Evolutionary conservation across 2,113 vertebrate species (phyloP), one percentile per base, ranked within the genome.

Genomic region (Centrocercus urophasianus): DNA sequence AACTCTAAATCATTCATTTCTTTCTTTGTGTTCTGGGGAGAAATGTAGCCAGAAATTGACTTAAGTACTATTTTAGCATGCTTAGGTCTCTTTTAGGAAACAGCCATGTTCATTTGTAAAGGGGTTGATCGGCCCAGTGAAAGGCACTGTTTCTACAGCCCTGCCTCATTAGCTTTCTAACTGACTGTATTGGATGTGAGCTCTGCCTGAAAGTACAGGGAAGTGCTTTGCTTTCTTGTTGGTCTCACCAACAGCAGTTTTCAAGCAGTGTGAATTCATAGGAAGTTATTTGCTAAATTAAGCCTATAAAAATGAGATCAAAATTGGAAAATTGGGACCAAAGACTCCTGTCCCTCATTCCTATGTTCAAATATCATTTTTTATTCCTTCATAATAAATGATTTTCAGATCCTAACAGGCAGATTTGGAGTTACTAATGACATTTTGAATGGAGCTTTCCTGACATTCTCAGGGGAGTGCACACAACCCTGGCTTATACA

Each of bases 111-210:
- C 74, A 73, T 91, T 91, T 90, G 64, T 81, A 88, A 92, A 83
- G 77, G 40, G 32, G 75, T 45, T 92, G 92, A 92, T 91, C 88
- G 75, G 72, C 43, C 40, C 60, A 25, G 75, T 83, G 82, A 85
- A 92, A 94, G 83, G 66, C 92, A 38, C 72, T 94, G 83, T 91
- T 90, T 93, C 88, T 93, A 66, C 89, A 90, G 93, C 69, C 73
- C 69, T 90, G 78, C 90, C 79, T 93, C 88, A 75, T 93, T 93
- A 95, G 83, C 43, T 95, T 89, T 87, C 90, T 87, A 90, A 95
- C 74, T 67, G 93, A 64, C 74, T 93, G 80, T 88, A 67, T 69
- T 89, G 84, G 54, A 70, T 89, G 60, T 61, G 60, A 95, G 77
- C 45, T 45, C 50, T 87, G 75, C 73, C 74, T 95, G 64, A 79